These are phyloP conservation scores for Apomyelois bistriatella DNA, from an alignment of 2,888 invertebrate genomes.

Conservation along the genomic window DNA sequence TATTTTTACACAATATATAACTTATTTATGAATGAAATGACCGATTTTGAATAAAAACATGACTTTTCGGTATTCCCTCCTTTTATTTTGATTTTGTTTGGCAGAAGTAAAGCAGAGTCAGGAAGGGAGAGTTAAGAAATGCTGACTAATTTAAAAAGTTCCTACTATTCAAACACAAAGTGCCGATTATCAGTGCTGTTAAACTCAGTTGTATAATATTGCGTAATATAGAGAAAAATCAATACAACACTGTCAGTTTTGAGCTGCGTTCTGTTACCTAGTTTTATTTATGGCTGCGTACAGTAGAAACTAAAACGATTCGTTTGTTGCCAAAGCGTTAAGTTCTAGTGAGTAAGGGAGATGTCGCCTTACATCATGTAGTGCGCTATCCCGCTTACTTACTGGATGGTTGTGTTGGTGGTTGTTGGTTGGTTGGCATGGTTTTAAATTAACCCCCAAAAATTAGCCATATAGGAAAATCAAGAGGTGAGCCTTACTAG, in stretches of 20 bases:
- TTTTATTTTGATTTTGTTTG: conserved; percentile 25
- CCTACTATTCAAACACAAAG: neutral
- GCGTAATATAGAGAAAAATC: conserved; percentile 21
- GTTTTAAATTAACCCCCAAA: too few species aligned
- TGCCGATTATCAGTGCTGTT: neutral
- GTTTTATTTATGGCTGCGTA: too few species aligned
- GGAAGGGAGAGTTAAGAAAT: too few species aligned
- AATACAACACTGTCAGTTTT: conserved; percentile 4
- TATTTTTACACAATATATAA: neutral
- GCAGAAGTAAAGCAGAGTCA: conserved; percentile 20
- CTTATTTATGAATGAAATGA: neutral
- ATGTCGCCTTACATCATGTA: too few species aligned
- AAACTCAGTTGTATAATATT: conserved; percentile 27
- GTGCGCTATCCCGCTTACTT: too few species aligned
- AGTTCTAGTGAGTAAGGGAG: too few species aligned
- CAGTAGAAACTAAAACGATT: too few species aligned
- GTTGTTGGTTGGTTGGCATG: too few species aligned
- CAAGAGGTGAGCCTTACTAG: too few species aligned
- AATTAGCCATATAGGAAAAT: too few species aligned
- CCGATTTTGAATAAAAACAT: conserved; percentile 15
- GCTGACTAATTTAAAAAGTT: neutral
- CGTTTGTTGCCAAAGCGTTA: too few species aligned
- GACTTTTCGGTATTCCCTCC: conserved; percentile 30
- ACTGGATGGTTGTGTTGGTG: too few species aligned
- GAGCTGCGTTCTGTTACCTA: neutral